A percentile compares a stretch with the other conserved stretches of the same genome.
Conservation (phyloP, 1,140 invertebrate genomes). For the Muscidifurax raptorellus region DNA sequence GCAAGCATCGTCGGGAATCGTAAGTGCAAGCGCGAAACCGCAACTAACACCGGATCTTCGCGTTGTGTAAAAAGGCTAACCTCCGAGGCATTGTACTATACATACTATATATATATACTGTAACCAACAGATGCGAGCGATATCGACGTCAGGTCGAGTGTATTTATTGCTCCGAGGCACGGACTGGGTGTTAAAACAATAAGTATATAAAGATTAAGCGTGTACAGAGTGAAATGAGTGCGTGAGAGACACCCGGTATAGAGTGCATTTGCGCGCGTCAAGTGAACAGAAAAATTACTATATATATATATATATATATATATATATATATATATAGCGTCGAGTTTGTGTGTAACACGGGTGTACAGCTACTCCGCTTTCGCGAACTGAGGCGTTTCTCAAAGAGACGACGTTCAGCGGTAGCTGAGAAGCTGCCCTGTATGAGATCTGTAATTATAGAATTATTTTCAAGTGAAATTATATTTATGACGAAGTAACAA, state of each 20-base stretch:
- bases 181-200: constrained; percentile 33
- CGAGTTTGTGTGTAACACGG: background rate
- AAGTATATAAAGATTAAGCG: background rate
- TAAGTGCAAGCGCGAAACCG: background rate
- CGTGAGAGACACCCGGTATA: background rate
- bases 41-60: background rate
- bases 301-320: background rate
- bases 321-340: background rate
- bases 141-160: constrained; percentile 19
- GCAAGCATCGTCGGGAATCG: constrained; percentile 1
- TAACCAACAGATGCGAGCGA: constrained; percentile 17
- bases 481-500: constrained; percentile 40
- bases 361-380: background rate
- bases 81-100: constrained; percentile 49
- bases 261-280: background rate
- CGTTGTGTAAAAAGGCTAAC: constrained; percentile 36
- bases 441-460: constrained; percentile 40
- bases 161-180: constrained; percentile 38
- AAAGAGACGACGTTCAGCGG: constrained; percentile 13
- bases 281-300: background rate
- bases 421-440: constrained; percentile 19
- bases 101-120: constrained; percentile 32
- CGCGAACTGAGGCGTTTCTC: background rate
- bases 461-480: constrained; percentile 50
- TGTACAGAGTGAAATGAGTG: constrained; percentile 30